These are phyloP conservation scores for Heliconius erato DNA, from an alignment of 2,888 invertebrate species.

Conservation along the genomic window DNA sequence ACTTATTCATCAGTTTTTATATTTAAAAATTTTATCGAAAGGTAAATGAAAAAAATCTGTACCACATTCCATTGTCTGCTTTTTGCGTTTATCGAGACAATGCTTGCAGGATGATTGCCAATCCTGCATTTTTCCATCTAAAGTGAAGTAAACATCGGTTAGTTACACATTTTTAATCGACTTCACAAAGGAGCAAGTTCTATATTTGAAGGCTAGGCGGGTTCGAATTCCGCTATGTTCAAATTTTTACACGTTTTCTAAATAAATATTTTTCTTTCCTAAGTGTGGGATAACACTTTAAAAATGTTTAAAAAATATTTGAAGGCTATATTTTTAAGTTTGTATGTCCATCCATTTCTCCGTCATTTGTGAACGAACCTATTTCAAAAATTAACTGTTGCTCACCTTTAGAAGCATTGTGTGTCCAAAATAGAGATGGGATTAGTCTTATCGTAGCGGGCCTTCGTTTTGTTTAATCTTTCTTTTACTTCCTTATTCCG, in stretches of 20 bases:
- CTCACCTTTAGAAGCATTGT: too few species aligned
- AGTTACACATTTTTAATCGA: slow-evolving; percentile 2
- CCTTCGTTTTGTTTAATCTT: too few species aligned
- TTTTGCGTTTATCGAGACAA: slow-evolving; percentile 5
- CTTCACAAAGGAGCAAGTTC: background rate
- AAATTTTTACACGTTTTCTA: too few species aligned
- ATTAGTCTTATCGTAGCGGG: too few species aligned
- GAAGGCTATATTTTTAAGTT: background rate
- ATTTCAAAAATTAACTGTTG: too few species aligned
- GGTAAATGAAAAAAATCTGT: background rate
- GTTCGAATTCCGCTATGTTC: too few species aligned
- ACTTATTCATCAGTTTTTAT: background rate
- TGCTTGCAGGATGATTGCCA: slow-evolving; percentile 5
- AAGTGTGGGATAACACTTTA: too few species aligned
- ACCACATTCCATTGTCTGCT: background rate
- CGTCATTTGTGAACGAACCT: background rate
- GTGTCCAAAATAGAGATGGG: too few species aligned
- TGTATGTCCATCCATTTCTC: background rate
- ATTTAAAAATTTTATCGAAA: background rate
- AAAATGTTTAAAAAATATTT: background rate
- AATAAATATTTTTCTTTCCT: too few species aligned
- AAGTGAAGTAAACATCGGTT: background rate
- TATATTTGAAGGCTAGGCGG: background rate
- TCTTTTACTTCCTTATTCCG: too few species aligned
- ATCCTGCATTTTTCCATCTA: slow-evolving; percentile 1